Percentiles rank a stretch among this genome's conserved stretches.
phyloP scores from a whole-genome alignment of 1,140 invertebrate genomes.

The Phymastichus coffea region DNA sequence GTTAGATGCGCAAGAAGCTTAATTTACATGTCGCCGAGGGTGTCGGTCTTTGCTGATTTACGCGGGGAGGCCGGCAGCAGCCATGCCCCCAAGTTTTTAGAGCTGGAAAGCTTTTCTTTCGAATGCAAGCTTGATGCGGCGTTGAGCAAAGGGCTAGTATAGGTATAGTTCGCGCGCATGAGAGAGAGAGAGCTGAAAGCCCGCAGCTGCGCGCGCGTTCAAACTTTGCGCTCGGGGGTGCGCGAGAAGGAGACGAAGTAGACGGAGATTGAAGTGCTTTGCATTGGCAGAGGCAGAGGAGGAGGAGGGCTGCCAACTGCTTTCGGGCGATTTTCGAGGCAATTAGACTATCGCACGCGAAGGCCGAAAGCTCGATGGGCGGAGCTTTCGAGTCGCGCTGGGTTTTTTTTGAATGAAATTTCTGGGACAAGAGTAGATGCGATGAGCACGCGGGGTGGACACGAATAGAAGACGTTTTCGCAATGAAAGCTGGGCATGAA shows the following conservation, averaged over 20 bases:
- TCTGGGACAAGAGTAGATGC: too few species aligned
- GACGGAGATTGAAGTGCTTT: constrained; percentile 23
- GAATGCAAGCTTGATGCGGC: too few species aligned
- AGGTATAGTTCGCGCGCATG: too few species aligned
- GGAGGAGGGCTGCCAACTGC: neutral
- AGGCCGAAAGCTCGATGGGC: too few species aligned
- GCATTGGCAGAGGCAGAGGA: neutral
- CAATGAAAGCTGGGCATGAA: too few species aligned
- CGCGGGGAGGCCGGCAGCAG: neutral
- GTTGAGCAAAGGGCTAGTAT: too few species aligned
- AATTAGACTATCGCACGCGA: constrained; percentile 19
- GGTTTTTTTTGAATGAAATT: too few species aligned
- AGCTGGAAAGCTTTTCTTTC: neutral
- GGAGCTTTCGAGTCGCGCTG: too few species aligned
- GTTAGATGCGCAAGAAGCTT: constrained; percentile 7
- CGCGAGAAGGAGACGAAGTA: constrained; percentile 9
- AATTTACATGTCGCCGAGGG: constrained; percentile 18
- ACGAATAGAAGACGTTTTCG: too few species aligned
- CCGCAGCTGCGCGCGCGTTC: constrained; percentile 12
- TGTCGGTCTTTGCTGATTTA: constrained; percentile 10
- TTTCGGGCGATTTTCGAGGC: constrained; percentile 22
- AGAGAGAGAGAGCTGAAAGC: neutral
- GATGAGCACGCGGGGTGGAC: too few species aligned
- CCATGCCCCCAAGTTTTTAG: neutral
- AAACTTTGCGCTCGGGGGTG: constrained; percentile 5